Evolutionary conservation across 2,113 vertebrate species (phyloP).

Genomic region (Bos indicus): DNA sequence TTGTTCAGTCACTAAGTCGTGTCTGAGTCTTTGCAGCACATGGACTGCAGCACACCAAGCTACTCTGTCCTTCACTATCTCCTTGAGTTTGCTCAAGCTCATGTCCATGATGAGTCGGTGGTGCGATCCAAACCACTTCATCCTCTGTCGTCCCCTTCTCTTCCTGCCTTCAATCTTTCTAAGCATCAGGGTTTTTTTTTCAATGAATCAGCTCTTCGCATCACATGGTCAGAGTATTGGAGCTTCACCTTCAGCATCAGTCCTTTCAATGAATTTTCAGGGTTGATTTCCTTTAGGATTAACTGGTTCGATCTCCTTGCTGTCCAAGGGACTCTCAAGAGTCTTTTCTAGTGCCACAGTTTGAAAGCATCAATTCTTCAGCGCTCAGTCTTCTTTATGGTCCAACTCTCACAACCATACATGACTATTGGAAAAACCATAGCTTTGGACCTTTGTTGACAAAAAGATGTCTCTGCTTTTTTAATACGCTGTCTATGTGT

Average conservation of each 20-base stretch:
- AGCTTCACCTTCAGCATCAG: background rate
- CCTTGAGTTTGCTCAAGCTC: background rate
- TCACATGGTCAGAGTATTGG: background rate
- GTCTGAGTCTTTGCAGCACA: background rate
- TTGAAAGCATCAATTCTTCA: background rate
- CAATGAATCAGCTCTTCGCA: accelerated
- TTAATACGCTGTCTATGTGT: background rate
- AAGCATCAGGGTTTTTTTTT: background rate
- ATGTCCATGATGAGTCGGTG: background rate
- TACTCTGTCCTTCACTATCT: background rate
- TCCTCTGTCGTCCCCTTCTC: background rate
- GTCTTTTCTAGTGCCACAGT: background rate
- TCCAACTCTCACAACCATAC: background rate
- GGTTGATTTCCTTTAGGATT: background rate
- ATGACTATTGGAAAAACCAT: background rate
- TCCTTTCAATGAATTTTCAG: background rate
- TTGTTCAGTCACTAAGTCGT: background rate
- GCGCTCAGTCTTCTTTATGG: background rate
- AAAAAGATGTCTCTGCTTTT: background rate
- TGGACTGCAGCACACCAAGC: background rate
- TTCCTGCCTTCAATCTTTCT: background rate
- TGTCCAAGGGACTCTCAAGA: background rate
- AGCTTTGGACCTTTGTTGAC: background rate
- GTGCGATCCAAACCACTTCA: background rate
- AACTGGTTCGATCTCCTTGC: background rate